Conservation (phyloP, 2,888 invertebrate species). For the Lasioglossum villosulum region DNA sequence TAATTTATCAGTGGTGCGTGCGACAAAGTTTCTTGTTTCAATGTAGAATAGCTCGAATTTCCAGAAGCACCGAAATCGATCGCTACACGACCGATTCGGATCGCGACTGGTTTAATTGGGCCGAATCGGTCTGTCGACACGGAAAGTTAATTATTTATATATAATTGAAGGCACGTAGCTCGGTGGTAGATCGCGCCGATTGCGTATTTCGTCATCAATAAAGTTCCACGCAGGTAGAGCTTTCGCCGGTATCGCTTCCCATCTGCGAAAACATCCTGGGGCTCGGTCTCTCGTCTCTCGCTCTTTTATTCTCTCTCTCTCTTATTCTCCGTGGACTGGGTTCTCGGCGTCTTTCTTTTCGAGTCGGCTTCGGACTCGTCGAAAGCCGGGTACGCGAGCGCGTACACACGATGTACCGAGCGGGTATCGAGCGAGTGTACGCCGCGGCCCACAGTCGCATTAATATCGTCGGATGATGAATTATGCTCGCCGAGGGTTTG, state of each 20-base stretch:
- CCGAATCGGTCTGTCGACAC: constrained; percentile 61
- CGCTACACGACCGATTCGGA: constrained; percentile 55
- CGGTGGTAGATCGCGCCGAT: constrained; percentile 73
- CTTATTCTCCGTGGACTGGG: not conserved
- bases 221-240: constrained; percentile 67
- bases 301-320: constrained; percentile 11
- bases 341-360: constrained; percentile 32
- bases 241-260: constrained; percentile 73
- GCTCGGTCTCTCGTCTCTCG: constrained; percentile 15
- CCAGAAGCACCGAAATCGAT: constrained; percentile 16
- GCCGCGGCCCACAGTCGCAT: constrained; percentile 71
- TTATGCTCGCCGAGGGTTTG: constrained; percentile 69
- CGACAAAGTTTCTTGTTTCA: constrained; percentile 17
- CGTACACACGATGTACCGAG: constrained; percentile 28
- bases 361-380: constrained; percentile 32
- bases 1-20: not conserved
- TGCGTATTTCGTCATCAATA: constrained; percentile 78
- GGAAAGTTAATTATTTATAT: constrained; percentile 75
- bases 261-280: constrained; percentile 74
- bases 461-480: constrained; percentile 80
- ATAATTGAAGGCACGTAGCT: constrained; percentile 71
- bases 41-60: not conserved
- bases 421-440: constrained; percentile 41
- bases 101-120: constrained; percentile 69
- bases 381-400: constrained; percentile 38